A percentile compares a stretch with the other conserved stretches of the same genome.
Conservation (phyloP, 2,797 vertebrate genomes). For the Anguilla anguilla region DNA sequence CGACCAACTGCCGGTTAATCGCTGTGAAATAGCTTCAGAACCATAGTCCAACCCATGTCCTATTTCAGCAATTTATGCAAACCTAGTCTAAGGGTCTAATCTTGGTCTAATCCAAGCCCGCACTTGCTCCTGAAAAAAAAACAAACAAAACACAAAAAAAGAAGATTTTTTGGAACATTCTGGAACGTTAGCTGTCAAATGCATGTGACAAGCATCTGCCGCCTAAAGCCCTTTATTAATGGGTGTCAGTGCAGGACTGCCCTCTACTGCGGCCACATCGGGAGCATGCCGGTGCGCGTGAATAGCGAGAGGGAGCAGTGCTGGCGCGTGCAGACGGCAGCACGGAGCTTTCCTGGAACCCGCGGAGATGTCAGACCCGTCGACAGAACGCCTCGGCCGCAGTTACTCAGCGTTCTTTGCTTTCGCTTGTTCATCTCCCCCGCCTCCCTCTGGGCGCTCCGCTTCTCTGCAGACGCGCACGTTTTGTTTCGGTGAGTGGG, state of each 20-base stretch:
- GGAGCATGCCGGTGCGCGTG: neutral
- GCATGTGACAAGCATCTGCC: neutral
- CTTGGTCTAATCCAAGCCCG: neutral
- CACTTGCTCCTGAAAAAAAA: neutral
- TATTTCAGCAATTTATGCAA: neutral
- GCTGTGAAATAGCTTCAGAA: too few relatives aligned
- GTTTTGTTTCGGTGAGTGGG: neutral
- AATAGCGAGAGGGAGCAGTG: neutral
- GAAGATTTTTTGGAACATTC: neutral
- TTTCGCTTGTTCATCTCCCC: conserved; percentile 21
- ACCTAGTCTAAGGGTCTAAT: too few relatives aligned
- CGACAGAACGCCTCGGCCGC: neutral
- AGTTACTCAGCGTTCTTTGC: neutral
- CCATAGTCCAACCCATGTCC: too few relatives aligned
- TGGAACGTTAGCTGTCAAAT: neutral
- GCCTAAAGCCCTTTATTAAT: neutral
- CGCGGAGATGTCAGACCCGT: neutral
- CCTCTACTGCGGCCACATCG: neutral
- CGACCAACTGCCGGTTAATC: neutral
- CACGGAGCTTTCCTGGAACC: neutral
- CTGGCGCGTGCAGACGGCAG: conserved; percentile 22
- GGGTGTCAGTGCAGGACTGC: neutral
- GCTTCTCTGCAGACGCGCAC: neutral
- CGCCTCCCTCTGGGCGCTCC: neutral
- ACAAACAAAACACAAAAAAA: neutral